Evolutionary conservation across 2,888 invertebrate species (phyloP), one percentile per base, ranked within the genome.

Genomic region (Euspilapteryx auroguttella): DNA sequence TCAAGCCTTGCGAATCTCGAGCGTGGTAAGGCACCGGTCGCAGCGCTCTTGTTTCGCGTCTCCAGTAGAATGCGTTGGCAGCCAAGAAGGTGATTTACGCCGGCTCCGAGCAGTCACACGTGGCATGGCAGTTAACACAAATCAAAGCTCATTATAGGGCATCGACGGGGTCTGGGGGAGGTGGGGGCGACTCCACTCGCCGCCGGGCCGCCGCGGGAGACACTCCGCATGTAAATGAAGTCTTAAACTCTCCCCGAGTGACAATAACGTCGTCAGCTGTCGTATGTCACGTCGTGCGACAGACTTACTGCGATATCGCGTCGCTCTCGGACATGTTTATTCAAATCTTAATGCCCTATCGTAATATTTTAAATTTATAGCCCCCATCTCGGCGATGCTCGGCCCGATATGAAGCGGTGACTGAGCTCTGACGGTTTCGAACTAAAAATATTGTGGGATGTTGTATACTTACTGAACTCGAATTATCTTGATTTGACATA

Each of bases 311-410:
- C 39, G 36, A 30, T 33, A 34, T 28, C 32, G 30, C 33, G 36
- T 30, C 32, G 33, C 27, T 12, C 39, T 35, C 24, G 47, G 57
- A 63, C 64, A 58, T 66, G 66, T 65, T 68, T 68, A 68, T 69
- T 65, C 57, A 65, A 58, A 65, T 61, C 55, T 57, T 55, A 63
- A 58, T 59, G 50, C 50, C 43, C 40, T 42, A 44, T 51, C 58
- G 49, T 61, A 59, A 64, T 66, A 61, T 62, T 57, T 55, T 42
- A 57, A 58, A 62, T 58, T 58, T 65, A 63, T 55, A 42, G 41
- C 44, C 34, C n/a, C 38, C 39, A 42, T 45, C 44, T 37, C 35
- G 34, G 31, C n/a, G n/a, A n/a, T n/a, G n/a, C n/a, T n/a, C n/a
- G n/a, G n/a, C n/a, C n/a, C n/a, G n/a, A n/a, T n/a, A n/a, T n/a